Base-by-base conservation (phyloP, 1,140 invertebrate species). In the Colletes gigas region DNA sequence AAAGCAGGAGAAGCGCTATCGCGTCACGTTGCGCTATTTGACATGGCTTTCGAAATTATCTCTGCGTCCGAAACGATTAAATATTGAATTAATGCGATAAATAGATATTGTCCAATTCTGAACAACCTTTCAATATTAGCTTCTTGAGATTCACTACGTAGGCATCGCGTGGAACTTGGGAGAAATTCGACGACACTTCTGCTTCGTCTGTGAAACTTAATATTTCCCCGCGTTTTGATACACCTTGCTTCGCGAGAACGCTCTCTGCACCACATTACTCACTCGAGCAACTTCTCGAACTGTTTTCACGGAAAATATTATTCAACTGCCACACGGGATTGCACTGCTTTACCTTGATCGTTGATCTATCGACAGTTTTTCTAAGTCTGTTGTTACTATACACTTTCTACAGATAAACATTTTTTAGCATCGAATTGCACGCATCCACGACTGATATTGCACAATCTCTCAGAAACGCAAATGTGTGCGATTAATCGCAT, bases 311-410 rank as follows among this genome's bases (percentile, higher is more conserved):
- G 62, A n/a, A n/a, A 41, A 19, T 30, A 65, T 68, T 63, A 63
- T 47, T 14, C 39, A 21, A 12, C 0, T 7, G 9, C 9, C 50
- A 14, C 19, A 7, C 4, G 54, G 8, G 10, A 50, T 12, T 68
- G 2, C 14, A 60, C 60, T 44, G 74, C 17, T 63, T 83, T 59
- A 86, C 78, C 82, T 87, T 86, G 78, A 86, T 69, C 70, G 55
- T 65, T 75, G 52, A 60, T 67, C 50, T 59, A 44, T 15, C 17
- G 54, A 67, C 50, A 2, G 50, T 57, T 77, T 60, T 68, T 14
- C 17, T 15, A 15, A 21, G 12, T 10, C 9, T 60, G 19, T 57
- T 10, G 47, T 67, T 72, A 55, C 3, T 50, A 6, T 21, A 78
- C 30, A 12, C n/a, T 70, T n/a, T 39, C 4, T 0, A n/a, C 9